These are phyloP conservation scores for Epiblema foenella DNA, from an alignment of 2,888 invertebrate species.

Conservation along the genomic window DNA sequence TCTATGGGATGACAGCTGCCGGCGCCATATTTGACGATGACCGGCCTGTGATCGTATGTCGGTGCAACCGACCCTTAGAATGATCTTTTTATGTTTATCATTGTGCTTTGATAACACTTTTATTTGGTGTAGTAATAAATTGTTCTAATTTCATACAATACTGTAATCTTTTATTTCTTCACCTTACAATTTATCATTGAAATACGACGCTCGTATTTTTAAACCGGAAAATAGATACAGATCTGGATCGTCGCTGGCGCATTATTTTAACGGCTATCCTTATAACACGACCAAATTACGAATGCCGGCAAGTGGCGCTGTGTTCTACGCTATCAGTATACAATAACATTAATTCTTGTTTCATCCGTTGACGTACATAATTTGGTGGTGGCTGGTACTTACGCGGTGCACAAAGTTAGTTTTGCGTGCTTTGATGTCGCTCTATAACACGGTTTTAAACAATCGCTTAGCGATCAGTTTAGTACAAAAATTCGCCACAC, in stretches of 20 bases:
- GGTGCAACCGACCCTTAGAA: too few species aligned
- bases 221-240: slow-evolving; percentile 14
- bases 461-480: not conserved
- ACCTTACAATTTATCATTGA: not conserved
- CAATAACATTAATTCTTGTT: not conserved
- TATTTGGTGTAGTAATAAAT: not conserved
- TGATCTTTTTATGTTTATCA: not conserved
- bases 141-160: not conserved
- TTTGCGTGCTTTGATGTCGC: not conserved
- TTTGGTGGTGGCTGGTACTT: slow-evolving; percentile 11
- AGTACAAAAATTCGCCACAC: slow-evolving; percentile 2
- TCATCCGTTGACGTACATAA: slow-evolving; percentile 13
- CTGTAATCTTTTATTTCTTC: not conserved
- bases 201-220: not conserved
- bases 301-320: not conserved
- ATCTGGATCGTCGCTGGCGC: slow-evolving; percentile 25
- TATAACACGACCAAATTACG: slow-evolving; percentile 21
- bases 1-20: too few species aligned
- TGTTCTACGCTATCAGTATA: not conserved
- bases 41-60: too few species aligned
- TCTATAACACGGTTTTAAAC: not conserved
- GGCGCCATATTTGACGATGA: too few species aligned
- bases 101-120: not conserved
- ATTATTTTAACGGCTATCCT: slow-evolving; percentile 19
- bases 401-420: not conserved